Evolutionary conservation across 2,888 invertebrate species (phyloP).

Genomic region (Sthenelais limicola): DNA sequence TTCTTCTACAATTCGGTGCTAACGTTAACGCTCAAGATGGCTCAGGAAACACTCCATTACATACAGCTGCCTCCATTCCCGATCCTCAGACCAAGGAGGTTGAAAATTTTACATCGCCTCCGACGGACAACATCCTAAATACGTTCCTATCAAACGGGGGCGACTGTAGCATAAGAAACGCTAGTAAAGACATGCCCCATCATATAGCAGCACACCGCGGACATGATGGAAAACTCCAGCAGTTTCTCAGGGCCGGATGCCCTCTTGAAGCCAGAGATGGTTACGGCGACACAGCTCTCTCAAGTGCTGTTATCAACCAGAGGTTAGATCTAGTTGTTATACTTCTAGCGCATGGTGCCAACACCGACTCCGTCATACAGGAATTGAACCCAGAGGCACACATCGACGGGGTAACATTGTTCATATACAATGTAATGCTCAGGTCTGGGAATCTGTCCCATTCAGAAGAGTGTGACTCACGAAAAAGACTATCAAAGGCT

Average conservation of each 20-base stretch:
- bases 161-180: not conserved
- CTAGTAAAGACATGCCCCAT: not conserved
- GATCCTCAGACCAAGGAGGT: too few relatives aligned
- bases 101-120: too few relatives aligned
- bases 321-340: not conserved
- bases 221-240: not conserved
- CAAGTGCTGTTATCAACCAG: not conserved
- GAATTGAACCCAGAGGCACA: not conserved
- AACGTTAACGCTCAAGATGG: not conserved
- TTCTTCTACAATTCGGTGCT: not conserved
- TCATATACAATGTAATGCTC: not conserved
- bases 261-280: not conserved
- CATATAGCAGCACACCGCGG: constrained; percentile 13
- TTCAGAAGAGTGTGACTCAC: not conserved
- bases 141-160: not conserved
- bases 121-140: not conserved
- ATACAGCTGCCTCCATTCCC: not conserved
- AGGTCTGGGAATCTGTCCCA: constrained; percentile 9
- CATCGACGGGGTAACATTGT: not conserved
- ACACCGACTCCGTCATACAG: not conserved
- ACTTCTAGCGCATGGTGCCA: constrained; percentile 11
- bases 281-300: not conserved
- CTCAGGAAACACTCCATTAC: not conserved
- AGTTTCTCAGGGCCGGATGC: not conserved
- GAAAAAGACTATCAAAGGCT: not conserved